Percentiles rank a stretch among this genome's conserved stretches.
phyloP scores from a whole-genome alignment of 1,140 invertebrate species.

The Drosophila hydei region DNA sequence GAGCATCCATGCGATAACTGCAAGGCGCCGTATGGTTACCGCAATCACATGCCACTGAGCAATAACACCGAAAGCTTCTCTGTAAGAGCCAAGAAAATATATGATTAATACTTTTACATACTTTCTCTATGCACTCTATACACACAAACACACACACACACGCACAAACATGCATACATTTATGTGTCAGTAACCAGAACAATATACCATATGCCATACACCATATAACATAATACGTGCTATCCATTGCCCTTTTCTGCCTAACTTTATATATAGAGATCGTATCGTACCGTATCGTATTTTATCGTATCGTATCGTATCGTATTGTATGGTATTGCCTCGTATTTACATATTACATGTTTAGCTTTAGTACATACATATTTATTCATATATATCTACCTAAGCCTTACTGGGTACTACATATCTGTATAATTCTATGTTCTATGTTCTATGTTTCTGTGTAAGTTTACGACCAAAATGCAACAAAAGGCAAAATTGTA shows the following conservation, averaged over 20 bases:
- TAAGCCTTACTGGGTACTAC: conserved; percentile 5
- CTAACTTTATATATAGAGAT: conserved; percentile 19
- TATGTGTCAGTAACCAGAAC: too few species aligned
- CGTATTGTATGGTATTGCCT: conserved; percentile 2
- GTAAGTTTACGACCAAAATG: conserved; percentile 14
- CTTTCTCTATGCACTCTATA: conserved; percentile 15
- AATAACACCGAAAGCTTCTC: conserved; percentile 85
- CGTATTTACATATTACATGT: conserved; percentile 7
- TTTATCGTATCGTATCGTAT: conserved; percentile 16
- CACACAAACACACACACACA: background rate
- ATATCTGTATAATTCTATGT: conserved; percentile 1
- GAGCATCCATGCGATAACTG: conserved; percentile 85
- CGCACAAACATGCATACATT: conserved; percentile 1
- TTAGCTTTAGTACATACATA: conserved; percentile 11
- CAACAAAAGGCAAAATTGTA: conserved; percentile 2
- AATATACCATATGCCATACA: too few species aligned
- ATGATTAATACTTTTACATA: conserved; percentile 12
- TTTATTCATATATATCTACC: conserved; percentile 11
- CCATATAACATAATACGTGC: background rate
- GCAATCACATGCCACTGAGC: conserved; percentile 87
- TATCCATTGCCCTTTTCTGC: conserved; percentile 11
- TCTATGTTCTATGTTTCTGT: conserved; percentile 23
- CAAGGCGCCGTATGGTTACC: conserved; percentile 87
- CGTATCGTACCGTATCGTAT: conserved; percentile 18
- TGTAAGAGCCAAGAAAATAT: conserved; percentile 79